Evolutionary conservation across 2,113 vertebrate species (phyloP), one percentile per base, ranked within the genome.

Genomic region (Epinephelus moara): DNA sequence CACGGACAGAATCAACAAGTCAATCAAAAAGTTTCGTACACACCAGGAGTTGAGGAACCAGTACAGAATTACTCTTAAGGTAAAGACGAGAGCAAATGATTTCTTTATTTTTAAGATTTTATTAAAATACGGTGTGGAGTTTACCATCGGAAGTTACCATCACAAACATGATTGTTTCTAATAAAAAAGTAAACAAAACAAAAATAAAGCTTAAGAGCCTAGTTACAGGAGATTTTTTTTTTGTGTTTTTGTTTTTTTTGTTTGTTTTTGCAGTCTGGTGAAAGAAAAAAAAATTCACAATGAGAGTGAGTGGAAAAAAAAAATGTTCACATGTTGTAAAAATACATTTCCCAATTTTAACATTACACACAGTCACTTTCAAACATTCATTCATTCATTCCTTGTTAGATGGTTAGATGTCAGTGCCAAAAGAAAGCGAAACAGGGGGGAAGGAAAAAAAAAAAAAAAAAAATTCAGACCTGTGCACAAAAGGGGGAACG

Each of bases 161-260:
- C 95, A 96, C 96, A 96, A 96, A 96, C 95, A 96, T 96, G 95
- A 96, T 96, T 96, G 95, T 96, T 96, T 96, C 95, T 96, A 96
- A 96, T 96, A 96, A 94, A 95, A 96, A 96, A 95, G 93, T 94
- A 95, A 95, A 96, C 94, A 95, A 95, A 95, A 93, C 85, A 94
- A 95, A 96, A 95, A 94, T 93, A 95, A 95, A 96, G 95, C 95
- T 96, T 95, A 95, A 96, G 94, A 96, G 95, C 93, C 95, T 96
- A 96, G 95, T 94, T 95, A 96, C 95, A 96, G 91, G 93, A 92
- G 88, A 63, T 79, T 75, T 85, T 89, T 25, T 91, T 86, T 93
- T 89, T 73, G 85, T 80, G 49, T 55, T 75, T 81, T 88, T 21
- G 53, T 68, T 37, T 37, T 37, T 71, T 73, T 84, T 59, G 42